A percentile compares a stretch with the other conserved stretches of the same genome.
phyloP scores from a whole-genome alignment of 2,113 vertebrate species.

The Pholis gunnellus region DNA sequence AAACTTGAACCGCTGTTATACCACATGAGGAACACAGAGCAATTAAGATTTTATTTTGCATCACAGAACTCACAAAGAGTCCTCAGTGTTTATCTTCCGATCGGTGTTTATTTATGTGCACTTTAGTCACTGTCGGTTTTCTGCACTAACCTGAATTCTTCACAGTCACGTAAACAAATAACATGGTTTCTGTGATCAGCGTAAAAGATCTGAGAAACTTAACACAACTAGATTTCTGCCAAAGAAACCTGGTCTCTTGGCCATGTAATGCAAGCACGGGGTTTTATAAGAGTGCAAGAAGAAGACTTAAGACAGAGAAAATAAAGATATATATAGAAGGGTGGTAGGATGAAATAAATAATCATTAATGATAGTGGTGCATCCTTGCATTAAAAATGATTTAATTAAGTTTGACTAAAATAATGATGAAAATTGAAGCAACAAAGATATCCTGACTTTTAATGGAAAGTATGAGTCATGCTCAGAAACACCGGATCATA shows the following conservation, averaged over 20 bases:
- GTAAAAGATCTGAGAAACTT: not conserved
- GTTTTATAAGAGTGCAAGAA: not conserved
- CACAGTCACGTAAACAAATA: not conserved
- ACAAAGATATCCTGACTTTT: not conserved
- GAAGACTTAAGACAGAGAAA: not conserved
- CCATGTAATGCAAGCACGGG: not conserved
- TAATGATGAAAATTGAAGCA: not conserved
- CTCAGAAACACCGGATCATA: not conserved
- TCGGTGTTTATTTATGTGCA: not conserved
- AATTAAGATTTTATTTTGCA: not conserved
- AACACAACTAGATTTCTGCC: not conserved
- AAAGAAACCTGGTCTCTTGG: not conserved
- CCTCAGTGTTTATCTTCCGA: not conserved
- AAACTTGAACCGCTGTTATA: not conserved
- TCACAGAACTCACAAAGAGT: not conserved
- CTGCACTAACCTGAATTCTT: not conserved
- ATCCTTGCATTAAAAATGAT: not conserved
- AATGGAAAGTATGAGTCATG: not conserved
- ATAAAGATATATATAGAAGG: not conserved
- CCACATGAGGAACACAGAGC: not conserved
- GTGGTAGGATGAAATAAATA: not conserved
- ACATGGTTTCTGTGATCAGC: not conserved
- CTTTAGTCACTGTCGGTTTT: not conserved
- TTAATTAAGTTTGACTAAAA: not conserved
- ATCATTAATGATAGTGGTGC: not conserved